Base-by-base conservation (phyloP, 2,888 invertebrate genomes). In the Drosophila vallismaia region DNA sequence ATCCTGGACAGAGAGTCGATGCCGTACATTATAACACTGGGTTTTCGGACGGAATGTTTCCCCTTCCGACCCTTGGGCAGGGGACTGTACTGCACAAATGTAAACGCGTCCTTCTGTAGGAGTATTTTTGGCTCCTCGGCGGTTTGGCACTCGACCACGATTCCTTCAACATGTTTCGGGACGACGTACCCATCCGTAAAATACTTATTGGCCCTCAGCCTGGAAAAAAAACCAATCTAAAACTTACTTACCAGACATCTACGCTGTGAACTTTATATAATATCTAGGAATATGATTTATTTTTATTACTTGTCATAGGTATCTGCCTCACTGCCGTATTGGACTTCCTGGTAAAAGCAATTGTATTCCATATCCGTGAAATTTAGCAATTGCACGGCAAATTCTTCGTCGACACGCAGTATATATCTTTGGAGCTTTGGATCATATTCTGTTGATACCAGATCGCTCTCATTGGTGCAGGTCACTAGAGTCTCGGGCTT, bases 1-100 rank as follows among this genome's bases (percentile, higher is more conserved):
- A 96, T 92, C 59, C 96, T 92, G 0, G 97, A 97, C 76, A 97
- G 94, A 7, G 96, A 95, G 88, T 97, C 97, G 78, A 97, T 94
- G 19, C 97, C 97, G 19, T 97, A 89, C 86, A 97, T 92, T 24
- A 97, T 91, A 0, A 97, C 94, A 87, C 94, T 95, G 9, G 94
- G 90, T 50, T 81, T 83, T 1, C 84, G 76, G 14, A 38, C 24
- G 1, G 4, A 28, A 1, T 6, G 10, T 1, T 49, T 50, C 1
- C 53, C 8, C 5, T n/a, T 3, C 12, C 12, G 38, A 10, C 40
- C 19, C 49, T 56, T 51, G 33, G 67, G n/a, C 12, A 45, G 38
- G 9, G 51, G 44, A 48, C 38, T 55, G 24, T 55, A 4, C 7
- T 64, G 63, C 0, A 73, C 40, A 3, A 71, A 51, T n/a, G 36